Conservation (phyloP, 2,888 invertebrate species). For the Asteroscopus sphinx region DNA sequence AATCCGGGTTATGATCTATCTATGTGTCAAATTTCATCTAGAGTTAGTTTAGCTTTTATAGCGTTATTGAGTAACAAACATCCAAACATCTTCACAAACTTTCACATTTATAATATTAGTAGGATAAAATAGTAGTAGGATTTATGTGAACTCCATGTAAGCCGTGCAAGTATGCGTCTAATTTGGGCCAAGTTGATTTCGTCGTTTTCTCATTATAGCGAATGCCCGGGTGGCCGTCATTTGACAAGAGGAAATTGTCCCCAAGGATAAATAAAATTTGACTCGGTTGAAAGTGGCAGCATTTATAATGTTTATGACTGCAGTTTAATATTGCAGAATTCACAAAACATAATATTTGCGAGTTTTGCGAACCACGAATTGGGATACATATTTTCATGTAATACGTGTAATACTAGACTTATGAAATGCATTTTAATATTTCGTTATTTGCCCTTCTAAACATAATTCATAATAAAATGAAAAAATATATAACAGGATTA, state of each 20-base stretch:
- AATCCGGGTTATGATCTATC: too few relatives aligned
- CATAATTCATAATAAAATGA: conserved; percentile 10
- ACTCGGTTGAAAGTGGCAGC: conserved; percentile 77
- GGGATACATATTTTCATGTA: too few relatives aligned
- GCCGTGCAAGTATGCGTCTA: conserved; percentile 73
- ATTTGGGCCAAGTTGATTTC: conserved; percentile 83
- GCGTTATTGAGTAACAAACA: too few relatives aligned
- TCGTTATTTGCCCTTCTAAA: conserved; percentile 2
- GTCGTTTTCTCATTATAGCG: conserved; percentile 85
- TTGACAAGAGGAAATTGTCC: conserved; percentile 87
- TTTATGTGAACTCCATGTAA: conserved; percentile 70
- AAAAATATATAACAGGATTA: conserved; percentile 18
- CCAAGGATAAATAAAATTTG: conserved; percentile 85
- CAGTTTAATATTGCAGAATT: conserved; percentile 67
- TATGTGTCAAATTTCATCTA: too few relatives aligned
- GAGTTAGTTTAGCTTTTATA: too few relatives aligned
- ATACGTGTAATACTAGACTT: conserved; percentile 19
- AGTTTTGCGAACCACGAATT: conserved; percentile 36
- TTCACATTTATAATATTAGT: background rate
- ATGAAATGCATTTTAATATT: conserved; percentile 9
- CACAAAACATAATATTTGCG: conserved; percentile 46
- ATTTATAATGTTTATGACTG: conserved; percentile 84
- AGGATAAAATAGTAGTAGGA: too few relatives aligned
- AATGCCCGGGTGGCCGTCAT: conserved; percentile 85
- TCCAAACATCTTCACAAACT: too few relatives aligned